These are phyloP conservation scores for Callorhinus ursinus DNA, from an alignment of 2,113 vertebrate species.

Conservation along the genomic window DNA sequence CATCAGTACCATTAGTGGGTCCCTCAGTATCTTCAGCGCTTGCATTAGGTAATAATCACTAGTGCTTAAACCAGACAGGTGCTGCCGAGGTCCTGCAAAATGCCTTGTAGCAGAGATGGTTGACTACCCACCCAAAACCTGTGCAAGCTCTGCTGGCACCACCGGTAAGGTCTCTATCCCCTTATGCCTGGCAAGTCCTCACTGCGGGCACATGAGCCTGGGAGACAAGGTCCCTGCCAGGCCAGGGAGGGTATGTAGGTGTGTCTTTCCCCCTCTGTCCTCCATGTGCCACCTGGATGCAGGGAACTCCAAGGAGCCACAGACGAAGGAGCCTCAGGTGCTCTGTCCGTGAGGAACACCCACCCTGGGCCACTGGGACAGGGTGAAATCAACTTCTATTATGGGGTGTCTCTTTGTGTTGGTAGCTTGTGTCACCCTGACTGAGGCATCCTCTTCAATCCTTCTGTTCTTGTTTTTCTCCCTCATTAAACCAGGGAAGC, in stretches of 20 bases:
- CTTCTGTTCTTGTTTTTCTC: background rate
- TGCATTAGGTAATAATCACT: background rate
- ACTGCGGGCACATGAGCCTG: rapidly evolving
- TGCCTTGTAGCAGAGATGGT: background rate
- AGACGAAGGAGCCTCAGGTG: background rate
- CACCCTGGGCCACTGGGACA: background rate
- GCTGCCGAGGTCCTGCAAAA: background rate
- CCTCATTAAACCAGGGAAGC: background rate
- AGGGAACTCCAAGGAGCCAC: background rate
- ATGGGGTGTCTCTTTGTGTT: background rate
- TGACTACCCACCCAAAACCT: background rate
- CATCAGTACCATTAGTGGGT: background rate
- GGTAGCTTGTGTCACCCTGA: background rate
- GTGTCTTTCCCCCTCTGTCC: background rate
- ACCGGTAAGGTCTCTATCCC: rapidly evolving
- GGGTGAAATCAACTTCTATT: background rate
- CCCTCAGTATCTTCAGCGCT: background rate
- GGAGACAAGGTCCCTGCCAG: background rate
- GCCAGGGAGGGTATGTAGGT: background rate
- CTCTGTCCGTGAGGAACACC: background rate
- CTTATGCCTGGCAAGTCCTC: background rate
- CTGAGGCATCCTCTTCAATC: background rate
- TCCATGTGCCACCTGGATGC: background rate
- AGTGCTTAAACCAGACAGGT: background rate
- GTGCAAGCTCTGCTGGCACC: rapidly evolving